Evolutionary conservation across 2,113 vertebrate genomes (phyloP), one percentile per base, ranked within the genome.

Genomic region (Pungitius pungitius): DNA sequence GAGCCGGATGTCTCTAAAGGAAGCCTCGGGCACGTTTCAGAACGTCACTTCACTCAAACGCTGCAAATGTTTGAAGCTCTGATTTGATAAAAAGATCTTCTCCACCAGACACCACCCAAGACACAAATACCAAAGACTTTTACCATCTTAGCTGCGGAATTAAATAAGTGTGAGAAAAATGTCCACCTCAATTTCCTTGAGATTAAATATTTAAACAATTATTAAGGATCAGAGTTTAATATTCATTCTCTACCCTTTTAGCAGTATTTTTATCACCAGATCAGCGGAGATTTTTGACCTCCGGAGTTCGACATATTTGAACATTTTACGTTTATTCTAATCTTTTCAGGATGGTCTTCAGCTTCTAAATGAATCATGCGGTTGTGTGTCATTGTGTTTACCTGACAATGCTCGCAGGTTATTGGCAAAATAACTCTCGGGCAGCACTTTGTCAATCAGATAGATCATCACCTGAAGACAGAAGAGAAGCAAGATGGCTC

Each of bases 391-490:
- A 14, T 2, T 40, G 51, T 6, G 5, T 61, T 56, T 75, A 91
- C 91, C 98, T 65, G 97, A 99, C 15, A 99, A 90, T 0, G 97
- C 96, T 20, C 95, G 95, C 63, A 99, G 95, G 82, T 98, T 99
- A 91, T 99, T 97, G 82, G 97, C 98, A 93, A 99, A 99, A 87
- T 99, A 99, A 86, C 96, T 99, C 67, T 99, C 96, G 6, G 98
- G 98, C 86, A 99, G 95, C 59, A 99, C 98, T 83, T 99, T 99
- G 92, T 99, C 97, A 35, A 99, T 99, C 78, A 99, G 90, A 78
- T 98, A 99, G 91, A 99, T 98, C 98, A 99, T 99, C 82, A 99
- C 96, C 98, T 99, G 85, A 55, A 77, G 0, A 39, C 0, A 54
- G 17, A 57, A 11, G 55, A 54, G 52, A 1, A 0, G 24, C 42